Percentiles rank a stretch among this genome's conserved stretches.
Evolutionary conservation across 2,113 vertebrate species (phyloP).

Genomic region (Myotis lucifugus): DNA sequence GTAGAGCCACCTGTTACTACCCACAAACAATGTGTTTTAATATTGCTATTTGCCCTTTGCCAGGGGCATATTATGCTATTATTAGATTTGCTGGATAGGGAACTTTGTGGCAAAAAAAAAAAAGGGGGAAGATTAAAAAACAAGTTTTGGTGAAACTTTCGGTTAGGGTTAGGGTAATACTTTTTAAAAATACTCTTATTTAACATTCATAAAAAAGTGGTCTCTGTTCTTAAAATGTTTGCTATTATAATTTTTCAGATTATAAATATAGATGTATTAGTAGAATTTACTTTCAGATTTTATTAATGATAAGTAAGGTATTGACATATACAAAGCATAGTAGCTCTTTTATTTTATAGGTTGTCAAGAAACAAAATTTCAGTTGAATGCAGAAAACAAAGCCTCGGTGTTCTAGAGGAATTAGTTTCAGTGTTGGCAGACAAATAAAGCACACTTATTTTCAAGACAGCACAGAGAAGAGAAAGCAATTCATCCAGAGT

Average conservation of each 20-base stretch:
- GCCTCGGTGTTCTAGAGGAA: neutral
- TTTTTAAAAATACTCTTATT: neutral
- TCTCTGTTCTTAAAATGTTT: neutral
- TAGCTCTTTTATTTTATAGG: neutral
- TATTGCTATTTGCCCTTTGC: too few species aligned
- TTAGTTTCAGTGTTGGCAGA: neutral
- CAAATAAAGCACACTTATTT: neutral
- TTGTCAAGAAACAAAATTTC: constrained; percentile 41
- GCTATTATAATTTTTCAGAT: neutral
- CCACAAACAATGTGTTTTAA: too few species aligned
- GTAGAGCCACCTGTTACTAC: too few species aligned
- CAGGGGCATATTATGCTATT: too few species aligned
- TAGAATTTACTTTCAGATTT: constrained; percentile 33
- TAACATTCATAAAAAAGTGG: neutral
- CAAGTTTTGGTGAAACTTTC: neutral
- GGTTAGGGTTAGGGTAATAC: neutral
- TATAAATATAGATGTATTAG: neutral
- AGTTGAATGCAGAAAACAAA: neutral
- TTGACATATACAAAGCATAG: neutral
- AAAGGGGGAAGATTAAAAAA: neutral
- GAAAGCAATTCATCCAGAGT: neutral
- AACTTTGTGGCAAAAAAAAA: neutral
- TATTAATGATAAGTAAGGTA: neutral
- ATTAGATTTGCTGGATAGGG: neutral
- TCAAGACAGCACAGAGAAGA: neutral